Conservation (phyloP, 2,888 invertebrate species). For the Limulus polyphemus region DNA sequence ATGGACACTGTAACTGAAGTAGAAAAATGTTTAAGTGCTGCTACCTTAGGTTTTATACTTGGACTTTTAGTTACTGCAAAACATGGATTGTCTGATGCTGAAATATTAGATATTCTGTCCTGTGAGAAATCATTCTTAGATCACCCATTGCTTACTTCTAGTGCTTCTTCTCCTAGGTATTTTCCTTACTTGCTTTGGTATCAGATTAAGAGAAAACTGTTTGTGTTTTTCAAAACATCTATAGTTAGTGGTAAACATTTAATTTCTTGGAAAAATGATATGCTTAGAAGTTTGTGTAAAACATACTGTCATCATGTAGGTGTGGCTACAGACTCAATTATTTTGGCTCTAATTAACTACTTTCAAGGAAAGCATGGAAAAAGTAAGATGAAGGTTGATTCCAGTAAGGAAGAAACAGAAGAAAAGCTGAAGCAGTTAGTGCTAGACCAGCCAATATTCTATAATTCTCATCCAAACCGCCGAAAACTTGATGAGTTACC, state of each 20-base stretch:
- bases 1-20: conserved; percentile 12
- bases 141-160: conserved; percentile 22
- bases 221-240: conserved; percentile 13
- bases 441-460: conserved; percentile 17
- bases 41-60: conserved; percentile 42
- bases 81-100: conserved; percentile 65
- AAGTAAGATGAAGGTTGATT: conserved; percentile 10
- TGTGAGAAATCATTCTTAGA: conserved; percentile 33
- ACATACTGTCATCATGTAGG: conserved; percentile 12
- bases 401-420: conserved; percentile 4
- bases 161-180: conserved; percentile 9
- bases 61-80: conserved; percentile 60
- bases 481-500: conserved; percentile 71
- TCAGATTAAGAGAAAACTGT: conserved; percentile 10
- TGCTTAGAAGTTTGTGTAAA: conserved; percentile 17
- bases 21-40: conserved; percentile 17
- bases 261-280: conserved; percentile 13
- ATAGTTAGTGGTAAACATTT: conserved; percentile 18
- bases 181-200: conserved; percentile 16
- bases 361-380: conserved; percentile 17
- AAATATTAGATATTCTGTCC: conserved; percentile 50
- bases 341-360: conserved; percentile 9
- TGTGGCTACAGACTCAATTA: conserved; percentile 8
- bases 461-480: conserved; percentile 42
- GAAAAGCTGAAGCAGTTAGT: conserved; percentile 13